Conservation (phyloP, 2,113 vertebrate species). For the Stercorarius parasiticus region DNA sequence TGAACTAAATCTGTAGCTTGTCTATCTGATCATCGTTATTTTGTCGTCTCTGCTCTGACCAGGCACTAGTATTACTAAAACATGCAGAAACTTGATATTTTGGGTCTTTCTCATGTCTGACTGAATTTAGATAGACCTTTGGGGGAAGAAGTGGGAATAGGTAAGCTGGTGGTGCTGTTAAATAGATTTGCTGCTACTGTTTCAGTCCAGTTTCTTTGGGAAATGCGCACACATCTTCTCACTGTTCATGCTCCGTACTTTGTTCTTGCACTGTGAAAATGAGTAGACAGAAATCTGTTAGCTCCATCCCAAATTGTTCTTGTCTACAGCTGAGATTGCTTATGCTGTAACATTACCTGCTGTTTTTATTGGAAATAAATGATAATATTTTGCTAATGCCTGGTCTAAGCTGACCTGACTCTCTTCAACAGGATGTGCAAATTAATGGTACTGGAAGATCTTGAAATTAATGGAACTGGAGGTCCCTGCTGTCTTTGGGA, state of each 20-base stretch:
- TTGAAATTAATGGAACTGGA: not conserved
- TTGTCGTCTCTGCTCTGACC: not conserved
- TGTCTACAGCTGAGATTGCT: not conserved
- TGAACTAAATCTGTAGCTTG: not conserved
- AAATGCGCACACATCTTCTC: not conserved
- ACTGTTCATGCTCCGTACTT: not conserved
- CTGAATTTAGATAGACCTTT: not conserved
- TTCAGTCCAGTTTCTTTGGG: not conserved
- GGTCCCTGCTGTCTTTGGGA: not conserved
- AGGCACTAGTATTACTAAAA: not conserved
- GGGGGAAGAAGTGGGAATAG: not conserved
- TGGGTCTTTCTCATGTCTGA: not conserved
- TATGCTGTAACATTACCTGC: not conserved
- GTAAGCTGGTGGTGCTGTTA: not conserved
- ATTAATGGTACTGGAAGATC: constrained; percentile 1
- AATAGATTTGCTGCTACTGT: not conserved
- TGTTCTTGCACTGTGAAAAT: not conserved
- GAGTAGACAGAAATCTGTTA: not conserved
- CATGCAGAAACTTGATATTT: not conserved
- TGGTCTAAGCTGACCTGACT: not conserved
- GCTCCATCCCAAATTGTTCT: not conserved
- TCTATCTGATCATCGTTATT: not conserved
- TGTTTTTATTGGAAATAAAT: not conserved
- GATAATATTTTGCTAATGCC: not conserved
- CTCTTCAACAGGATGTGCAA: not conserved